Conservation (phyloP, 1,140 invertebrate species). For the Lepidurus apus region DNA sequence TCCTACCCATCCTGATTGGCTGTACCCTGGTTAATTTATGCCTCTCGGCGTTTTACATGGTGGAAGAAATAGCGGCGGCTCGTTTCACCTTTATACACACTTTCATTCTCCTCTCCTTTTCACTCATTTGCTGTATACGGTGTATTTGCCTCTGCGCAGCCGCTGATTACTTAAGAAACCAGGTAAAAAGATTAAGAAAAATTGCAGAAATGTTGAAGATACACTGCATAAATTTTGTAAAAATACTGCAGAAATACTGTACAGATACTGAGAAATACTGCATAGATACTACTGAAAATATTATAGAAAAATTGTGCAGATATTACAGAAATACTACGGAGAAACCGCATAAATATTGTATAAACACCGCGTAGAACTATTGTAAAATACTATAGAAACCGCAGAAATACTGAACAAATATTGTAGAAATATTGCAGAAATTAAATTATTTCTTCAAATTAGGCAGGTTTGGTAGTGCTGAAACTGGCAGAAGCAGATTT, state of each 20-base stretch:
- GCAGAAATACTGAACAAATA: no score
- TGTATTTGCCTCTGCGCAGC: background rate
- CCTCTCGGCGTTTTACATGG: background rate
- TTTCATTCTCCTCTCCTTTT: background rate
- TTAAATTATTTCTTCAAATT: background rate
- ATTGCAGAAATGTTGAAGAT: background rate
- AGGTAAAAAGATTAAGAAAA: background rate
- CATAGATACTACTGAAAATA: background rate
- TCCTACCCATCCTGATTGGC: background rate
- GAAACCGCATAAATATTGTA: background rate
- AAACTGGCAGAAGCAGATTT: background rate
- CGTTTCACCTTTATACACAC: background rate
- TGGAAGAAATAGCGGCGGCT: background rate
- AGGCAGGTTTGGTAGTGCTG: background rate
- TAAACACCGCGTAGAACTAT: no score
- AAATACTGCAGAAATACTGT: background rate
- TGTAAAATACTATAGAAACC: no score
- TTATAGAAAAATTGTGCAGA: background rate
- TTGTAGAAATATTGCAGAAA: no score
- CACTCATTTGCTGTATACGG: background rate
- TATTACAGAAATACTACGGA: background rate
- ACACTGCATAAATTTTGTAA: background rate
- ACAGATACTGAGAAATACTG: no score
- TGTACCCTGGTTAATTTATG: no score
- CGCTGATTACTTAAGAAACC: background rate